Conservation (phyloP, 2,888 invertebrate genomes). For the Schizaphis graminum region DNA sequence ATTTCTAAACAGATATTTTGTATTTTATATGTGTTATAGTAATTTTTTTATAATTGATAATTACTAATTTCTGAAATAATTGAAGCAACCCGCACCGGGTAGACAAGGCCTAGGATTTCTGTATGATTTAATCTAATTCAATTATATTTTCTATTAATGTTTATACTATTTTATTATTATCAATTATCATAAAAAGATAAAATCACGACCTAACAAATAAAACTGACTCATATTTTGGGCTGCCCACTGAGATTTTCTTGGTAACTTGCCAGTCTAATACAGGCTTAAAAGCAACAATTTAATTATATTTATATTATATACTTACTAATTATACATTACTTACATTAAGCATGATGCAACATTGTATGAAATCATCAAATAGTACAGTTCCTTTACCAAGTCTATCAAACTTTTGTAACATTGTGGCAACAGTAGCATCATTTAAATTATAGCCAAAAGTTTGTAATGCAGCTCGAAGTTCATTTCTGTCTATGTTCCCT, state of each 20-base stretch:
- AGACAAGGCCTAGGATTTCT: too few species aligned
- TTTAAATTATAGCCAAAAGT: constrained; percentile 92
- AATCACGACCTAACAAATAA: too few species aligned
- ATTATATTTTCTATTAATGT: too few species aligned
- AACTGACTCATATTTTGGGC: too few species aligned
- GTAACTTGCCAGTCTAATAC: too few species aligned
- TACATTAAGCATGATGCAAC: constrained; percentile 92
- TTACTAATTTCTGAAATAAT: background rate
- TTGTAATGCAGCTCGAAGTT: constrained; percentile 90
- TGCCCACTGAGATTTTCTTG: too few species aligned
- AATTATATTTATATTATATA: background rate
- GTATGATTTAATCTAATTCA: too few species aligned
- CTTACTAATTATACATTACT: constrained; percentile 72
- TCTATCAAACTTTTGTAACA: constrained; percentile 94
- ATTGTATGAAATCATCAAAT: constrained; percentile 99
- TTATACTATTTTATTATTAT: too few species aligned
- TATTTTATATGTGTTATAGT: background rate
- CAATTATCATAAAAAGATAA: too few species aligned
- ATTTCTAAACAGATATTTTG: background rate
- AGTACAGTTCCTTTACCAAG: constrained; percentile 90
- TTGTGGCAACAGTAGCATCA: constrained; percentile 82
- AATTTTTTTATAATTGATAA: background rate
- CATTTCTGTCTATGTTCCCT: constrained; percentile 91
- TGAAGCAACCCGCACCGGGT: background rate
- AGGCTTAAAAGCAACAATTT: background rate